A percentile compares a stretch with the other conserved stretches of the same genome.
These are phyloP conservation scores for Drosophila tanythrix DNA, from an alignment of 2,888 invertebrate genomes.

Conservation along the genomic window DNA sequence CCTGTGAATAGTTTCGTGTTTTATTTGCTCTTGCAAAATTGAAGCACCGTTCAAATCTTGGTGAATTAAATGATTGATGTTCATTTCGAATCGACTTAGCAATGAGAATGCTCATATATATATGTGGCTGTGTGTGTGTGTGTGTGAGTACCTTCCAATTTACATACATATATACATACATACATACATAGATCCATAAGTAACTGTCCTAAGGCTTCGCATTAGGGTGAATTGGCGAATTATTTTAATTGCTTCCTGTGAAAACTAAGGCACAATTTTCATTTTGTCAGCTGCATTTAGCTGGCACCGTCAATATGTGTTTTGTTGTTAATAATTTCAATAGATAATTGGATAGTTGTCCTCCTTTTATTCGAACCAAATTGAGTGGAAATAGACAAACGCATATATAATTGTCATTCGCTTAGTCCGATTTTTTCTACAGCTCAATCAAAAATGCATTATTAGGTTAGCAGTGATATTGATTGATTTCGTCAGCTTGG, in stretches of 20 bases:
- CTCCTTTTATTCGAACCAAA: neutral
- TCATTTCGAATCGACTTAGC: conserved; percentile 70
- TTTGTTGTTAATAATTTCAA: neutral
- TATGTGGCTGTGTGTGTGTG: conserved; percentile 17
- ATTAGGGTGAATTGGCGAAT: neutral
- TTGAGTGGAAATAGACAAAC: neutral
- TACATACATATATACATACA: conserved; percentile 31
- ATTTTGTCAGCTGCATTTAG: neutral
- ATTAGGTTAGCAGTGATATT: neutral
- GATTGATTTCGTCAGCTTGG: neutral
- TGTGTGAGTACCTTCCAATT: conserved; percentile 30
- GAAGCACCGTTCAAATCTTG: conserved; percentile 61
- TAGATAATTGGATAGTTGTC: neutral
- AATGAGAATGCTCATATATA: conserved; percentile 77
- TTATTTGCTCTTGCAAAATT: conserved; percentile 19
- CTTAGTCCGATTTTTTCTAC: neutral
- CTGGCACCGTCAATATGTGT: too few species aligned
- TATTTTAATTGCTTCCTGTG: neutral
- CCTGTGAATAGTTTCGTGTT: conserved; percentile 46
- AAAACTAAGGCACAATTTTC: neutral
- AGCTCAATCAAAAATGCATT: neutral
- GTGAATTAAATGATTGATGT: conserved; percentile 56
- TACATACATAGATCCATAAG: conserved; percentile 13
- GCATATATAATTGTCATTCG: neutral
- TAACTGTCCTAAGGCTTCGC: neutral